Base-by-base conservation (phyloP, 92 coral and sea anemone genomes). In the Pocillopora meandrina region DNA sequence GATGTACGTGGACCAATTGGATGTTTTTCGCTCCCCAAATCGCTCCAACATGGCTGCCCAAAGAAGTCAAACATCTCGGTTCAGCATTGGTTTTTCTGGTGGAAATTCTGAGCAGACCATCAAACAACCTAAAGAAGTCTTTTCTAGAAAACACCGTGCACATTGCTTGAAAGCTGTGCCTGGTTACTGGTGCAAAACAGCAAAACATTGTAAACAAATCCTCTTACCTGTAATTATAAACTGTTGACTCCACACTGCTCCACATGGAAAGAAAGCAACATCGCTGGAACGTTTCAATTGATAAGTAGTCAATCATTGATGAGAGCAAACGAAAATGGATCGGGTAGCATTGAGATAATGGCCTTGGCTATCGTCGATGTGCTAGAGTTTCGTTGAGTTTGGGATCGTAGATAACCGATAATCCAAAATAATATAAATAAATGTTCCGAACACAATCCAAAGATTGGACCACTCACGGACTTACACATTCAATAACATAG, bases 391-490 rank as follows among this genome's bases (percentile, higher is more conserved):
- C 49, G 23, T 62, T 3, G 66, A 62, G 66, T 62, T 1, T 62
- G 66, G n/a, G 66, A 62, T 62, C 66, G 66, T 62, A 14, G 12
- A 62, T 12, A 62, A 17, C 66, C 66, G 66, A 62, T 62, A 62
- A 14, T 15, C 66, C 66, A 19, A 62, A 9, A 14, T 62, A 62
- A 62, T 3, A 2, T 15, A 18, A 19, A 62, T 62, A 62, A 62
- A 62, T 62, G n/a, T 17, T 62, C 66, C 66, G 49, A 42, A 62
- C 66, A 62, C 66, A 62, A 62, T 62, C 66, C 66, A 9, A 62
- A 62, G 66, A 62, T 62, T 62, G 66, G 66, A 62, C 66, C 66
- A 62, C 66, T 62, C 66, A 62, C 66, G 66, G 66, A 62, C n/a
- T 62, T 62, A 62, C 66, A 62, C 23, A 62, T 9, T 62, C 66